phyloP scores from a whole-genome alignment of 2,113 vertebrate species.

The Heterochromis multidens region DNA sequence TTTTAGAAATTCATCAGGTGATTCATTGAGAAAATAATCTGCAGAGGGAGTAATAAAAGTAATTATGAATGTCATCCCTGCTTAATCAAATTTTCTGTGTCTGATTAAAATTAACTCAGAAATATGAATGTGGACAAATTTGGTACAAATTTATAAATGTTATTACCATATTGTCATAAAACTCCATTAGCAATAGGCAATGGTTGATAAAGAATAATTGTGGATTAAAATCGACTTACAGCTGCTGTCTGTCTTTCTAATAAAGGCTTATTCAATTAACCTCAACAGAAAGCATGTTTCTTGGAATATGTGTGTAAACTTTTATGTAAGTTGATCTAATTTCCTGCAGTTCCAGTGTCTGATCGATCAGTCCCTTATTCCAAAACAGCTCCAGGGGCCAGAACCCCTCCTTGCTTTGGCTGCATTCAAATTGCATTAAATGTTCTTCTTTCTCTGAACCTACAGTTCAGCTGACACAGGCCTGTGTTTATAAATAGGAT shows the following conservation, averaged over 20 bases:
- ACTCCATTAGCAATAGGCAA: neutral
- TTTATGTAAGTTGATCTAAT: neutral
- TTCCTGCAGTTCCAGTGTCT: neutral
- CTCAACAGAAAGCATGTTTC: neutral
- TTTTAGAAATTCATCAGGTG: neutral
- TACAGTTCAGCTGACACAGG: neutral
- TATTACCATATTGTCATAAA: neutral
- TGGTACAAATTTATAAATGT: neutral
- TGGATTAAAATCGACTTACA: neutral
- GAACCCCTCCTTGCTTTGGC: neutral
- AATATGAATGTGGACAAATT: neutral
- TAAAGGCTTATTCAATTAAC: neutral
- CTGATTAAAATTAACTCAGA: neutral
- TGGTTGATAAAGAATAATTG: neutral
- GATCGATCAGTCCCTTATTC: conserved; percentile 25
- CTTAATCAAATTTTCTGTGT: neutral
- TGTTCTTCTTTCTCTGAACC: conserved; percentile 9
- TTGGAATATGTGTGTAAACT: neutral
- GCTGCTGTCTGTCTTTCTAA: neutral
- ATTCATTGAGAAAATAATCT: neutral
- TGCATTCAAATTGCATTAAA: conserved; percentile 27
- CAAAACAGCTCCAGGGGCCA: neutral
- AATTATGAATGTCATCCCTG: neutral
- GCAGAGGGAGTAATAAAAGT: neutral
- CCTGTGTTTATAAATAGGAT: conserved; percentile 26